Percentiles rank a stretch among this genome's conserved stretches.
Evolutionary conservation across 1,140 invertebrate species (phyloP).

Genomic region (Bombus polaris): DNA sequence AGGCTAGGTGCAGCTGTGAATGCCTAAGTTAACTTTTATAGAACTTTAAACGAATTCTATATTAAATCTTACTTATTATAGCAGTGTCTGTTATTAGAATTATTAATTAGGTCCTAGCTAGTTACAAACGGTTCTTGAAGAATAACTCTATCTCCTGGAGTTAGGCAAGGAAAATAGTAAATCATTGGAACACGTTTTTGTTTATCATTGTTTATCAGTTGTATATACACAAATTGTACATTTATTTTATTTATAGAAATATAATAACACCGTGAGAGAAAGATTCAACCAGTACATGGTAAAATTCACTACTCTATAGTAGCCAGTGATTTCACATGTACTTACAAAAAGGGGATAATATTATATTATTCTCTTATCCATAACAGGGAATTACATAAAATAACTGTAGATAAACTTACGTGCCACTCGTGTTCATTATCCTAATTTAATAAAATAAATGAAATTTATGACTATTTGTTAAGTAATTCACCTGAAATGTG

Average conservation of each 20-base stretch:
- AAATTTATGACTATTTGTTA: neutral
- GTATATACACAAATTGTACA: constrained; percentile 35
- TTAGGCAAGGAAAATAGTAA: constrained; percentile 2
- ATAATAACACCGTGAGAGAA: neutral
- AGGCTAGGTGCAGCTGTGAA: constrained; percentile 84
- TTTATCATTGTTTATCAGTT: constrained; percentile 11
- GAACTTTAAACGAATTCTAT: neutral
- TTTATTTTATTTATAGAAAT: constrained; percentile 48
- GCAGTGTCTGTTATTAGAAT: neutral
- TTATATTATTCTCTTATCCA: neutral
- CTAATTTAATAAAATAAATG: neutral
- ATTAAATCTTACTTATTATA: constrained; percentile 24
- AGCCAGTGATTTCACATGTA: constrained; percentile 1
- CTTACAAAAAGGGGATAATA: neutral
- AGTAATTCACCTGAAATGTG: neutral
- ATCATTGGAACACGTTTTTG: constrained; percentile 5
- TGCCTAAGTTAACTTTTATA: constrained; percentile 49
- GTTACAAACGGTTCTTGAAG: neutral
- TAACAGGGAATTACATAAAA: neutral
- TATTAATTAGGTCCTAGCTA: neutral
- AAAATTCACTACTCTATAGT: constrained; percentile 8
- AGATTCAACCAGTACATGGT: neutral
- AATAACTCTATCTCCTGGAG: neutral
- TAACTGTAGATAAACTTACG: neutral
- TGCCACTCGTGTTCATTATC: neutral